phyloP scores from a whole-genome alignment of 2,797 vertebrate genomes.

The Phrynocephalus forsythii region DNA sequence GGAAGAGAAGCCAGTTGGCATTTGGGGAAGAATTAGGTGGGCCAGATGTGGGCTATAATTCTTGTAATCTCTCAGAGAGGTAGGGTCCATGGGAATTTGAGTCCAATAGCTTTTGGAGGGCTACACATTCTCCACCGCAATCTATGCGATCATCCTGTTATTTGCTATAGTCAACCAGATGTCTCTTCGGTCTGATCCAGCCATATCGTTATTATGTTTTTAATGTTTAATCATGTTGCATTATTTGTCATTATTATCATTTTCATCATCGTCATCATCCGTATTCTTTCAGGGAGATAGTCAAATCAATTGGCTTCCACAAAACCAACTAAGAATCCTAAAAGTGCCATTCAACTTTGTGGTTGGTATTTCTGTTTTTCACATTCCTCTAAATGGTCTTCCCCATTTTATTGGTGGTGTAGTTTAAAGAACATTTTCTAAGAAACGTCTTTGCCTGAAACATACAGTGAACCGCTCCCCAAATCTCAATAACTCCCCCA shows the following conservation, averaged over 20 bases:
- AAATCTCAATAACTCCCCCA: neutral
- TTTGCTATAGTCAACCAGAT: too few relatives aligned
- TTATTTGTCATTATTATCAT: neutral
- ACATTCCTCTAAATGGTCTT: neutral
- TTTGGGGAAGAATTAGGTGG: too few relatives aligned
- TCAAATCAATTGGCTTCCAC: neutral
- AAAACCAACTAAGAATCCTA: neutral
- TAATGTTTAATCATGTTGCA: neutral
- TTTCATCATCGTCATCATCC: neutral
- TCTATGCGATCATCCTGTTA: too few relatives aligned
- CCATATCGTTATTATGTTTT: neutral
- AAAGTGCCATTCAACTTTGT: neutral
- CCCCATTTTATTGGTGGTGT: neutral
- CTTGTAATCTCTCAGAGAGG: too few relatives aligned
- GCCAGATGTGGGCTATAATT: too few relatives aligned
- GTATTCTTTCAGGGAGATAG: neutral
- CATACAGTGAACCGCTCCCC: too few relatives aligned
- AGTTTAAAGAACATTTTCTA: neutral
- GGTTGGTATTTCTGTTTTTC: neutral
- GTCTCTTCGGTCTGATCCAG: too few relatives aligned
- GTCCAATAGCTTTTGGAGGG: too few relatives aligned
- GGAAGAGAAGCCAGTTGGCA: too few relatives aligned
- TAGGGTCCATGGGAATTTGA: too few relatives aligned
- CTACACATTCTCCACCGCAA: too few relatives aligned
- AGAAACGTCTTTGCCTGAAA: neutral